phyloP scores from a whole-genome alignment of 2,113 vertebrate genomes.

The Hoplias malabaricus region DNA sequence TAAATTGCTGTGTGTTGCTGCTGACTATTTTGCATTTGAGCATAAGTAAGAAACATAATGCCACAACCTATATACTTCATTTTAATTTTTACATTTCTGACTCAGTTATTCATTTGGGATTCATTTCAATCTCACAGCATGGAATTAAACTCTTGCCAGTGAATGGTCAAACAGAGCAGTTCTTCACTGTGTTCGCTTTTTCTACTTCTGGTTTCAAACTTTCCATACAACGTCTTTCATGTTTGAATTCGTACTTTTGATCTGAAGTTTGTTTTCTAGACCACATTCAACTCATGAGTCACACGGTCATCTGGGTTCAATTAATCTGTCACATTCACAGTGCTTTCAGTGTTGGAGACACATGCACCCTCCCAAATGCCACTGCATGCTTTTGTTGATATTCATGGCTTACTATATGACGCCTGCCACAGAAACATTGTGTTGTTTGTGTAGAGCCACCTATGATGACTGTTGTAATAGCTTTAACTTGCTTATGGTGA shows the following conservation, averaged over 20 bases:
- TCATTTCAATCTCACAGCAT: not conserved
- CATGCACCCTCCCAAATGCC: not conserved
- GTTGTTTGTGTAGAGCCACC: not conserved
- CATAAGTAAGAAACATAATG: not conserved
- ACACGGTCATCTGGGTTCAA: slow-evolving; percentile 30
- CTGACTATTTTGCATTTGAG: not conserved
- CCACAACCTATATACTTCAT: not conserved
- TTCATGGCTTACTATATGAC: slow-evolving; percentile 15
- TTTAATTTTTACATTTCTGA: not conserved
- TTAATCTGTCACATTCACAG: slow-evolving; percentile 45
- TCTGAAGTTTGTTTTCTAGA: slow-evolving; percentile 39
- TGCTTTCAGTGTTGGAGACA: slow-evolving; percentile 21
- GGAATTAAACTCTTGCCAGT: not conserved
- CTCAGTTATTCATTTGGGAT: slow-evolving; percentile 6
- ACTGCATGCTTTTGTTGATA: slow-evolving; percentile 1
- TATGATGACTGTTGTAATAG: not conserved
- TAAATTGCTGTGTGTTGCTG: not conserved
- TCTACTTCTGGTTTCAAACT: not conserved
- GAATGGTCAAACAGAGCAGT: not conserved
- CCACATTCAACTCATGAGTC: slow-evolving; percentile 25
- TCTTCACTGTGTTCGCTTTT: slow-evolving; percentile 5
- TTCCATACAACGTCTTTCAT: slow-evolving; percentile 38
- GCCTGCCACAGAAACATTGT: not conserved
- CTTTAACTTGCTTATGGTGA: slow-evolving; percentile 23
- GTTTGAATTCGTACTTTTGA: slow-evolving; percentile 37